These are phyloP conservation scores for Xestia sexstrigata DNA, from an alignment of 2,888 invertebrate genomes.

Conservation along the genomic window DNA sequence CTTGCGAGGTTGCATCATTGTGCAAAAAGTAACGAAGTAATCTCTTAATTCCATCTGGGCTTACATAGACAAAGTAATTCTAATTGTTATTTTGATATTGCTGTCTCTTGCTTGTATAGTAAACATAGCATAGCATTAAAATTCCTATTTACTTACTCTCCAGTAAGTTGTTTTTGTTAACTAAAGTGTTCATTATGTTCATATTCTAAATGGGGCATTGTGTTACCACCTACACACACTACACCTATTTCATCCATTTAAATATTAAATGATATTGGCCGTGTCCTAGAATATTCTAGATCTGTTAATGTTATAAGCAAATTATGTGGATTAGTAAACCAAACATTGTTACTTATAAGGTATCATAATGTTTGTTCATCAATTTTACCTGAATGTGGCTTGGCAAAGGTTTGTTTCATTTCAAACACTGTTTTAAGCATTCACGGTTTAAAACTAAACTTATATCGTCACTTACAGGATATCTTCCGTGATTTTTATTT, in stretches of 20 bases:
- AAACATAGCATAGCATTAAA: slow-evolving; percentile 38
- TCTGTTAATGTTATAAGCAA: slow-evolving; percentile 39
- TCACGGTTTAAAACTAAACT: too few species aligned
- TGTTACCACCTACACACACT: slow-evolving; percentile 36
- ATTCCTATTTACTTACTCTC: slow-evolving; percentile 31
- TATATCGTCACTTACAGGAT: too few species aligned
- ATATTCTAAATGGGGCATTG: slow-evolving; percentile 24
- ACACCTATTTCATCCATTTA: slow-evolving; percentile 29
- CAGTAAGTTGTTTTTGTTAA: slow-evolving; percentile 1
- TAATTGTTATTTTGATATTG: slow-evolving; percentile 49
- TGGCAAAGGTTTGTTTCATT: too few species aligned
- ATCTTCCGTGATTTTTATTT: too few species aligned
- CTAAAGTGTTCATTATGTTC: neutral
- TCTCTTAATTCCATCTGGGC: slow-evolving; percentile 27
- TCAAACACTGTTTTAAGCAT: too few species aligned
- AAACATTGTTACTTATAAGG: slow-evolving; percentile 28
- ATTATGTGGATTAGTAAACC: slow-evolving; percentile 45
- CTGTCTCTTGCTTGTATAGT: slow-evolving; percentile 45
- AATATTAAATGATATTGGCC: slow-evolving; percentile 4
- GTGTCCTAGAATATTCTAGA: slow-evolving; percentile 22
- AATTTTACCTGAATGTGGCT: neutral
- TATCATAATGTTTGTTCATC: slow-evolving; percentile 19
- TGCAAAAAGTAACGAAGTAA: slow-evolving; percentile 33
- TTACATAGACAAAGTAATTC: slow-evolving; percentile 52
- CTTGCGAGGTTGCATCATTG: slow-evolving; percentile 49